Evolutionary conservation across 2,888 invertebrate genomes (phyloP).

Genomic region (Aporophyla lueneburgensis): DNA sequence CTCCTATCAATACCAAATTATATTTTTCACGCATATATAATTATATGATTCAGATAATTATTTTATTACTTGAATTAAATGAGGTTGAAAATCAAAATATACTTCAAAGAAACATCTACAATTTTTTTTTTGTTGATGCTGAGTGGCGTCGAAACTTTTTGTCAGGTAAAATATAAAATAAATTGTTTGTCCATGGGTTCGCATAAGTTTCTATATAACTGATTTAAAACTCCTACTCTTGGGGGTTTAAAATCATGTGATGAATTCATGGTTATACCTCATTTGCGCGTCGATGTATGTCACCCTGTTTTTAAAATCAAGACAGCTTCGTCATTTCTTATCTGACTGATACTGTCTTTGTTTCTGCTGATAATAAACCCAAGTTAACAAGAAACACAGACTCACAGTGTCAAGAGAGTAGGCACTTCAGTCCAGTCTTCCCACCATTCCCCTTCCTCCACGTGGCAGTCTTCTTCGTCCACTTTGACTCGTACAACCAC

Average conservation of each 20-base stretch:
- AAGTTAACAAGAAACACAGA: constrained; percentile 24
- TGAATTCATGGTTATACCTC: too few relatives aligned
- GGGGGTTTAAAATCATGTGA: too few relatives aligned
- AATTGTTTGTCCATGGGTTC: too few relatives aligned
- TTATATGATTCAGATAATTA: neutral
- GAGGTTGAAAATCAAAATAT: neutral
- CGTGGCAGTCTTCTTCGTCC: constrained; percentile 92
- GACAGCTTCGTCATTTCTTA: neutral
- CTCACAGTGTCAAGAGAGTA: constrained; percentile 86
- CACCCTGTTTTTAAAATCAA: neutral
- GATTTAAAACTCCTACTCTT: too few relatives aligned
- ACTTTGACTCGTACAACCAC: constrained; percentile 92
- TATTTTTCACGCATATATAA: too few relatives aligned
- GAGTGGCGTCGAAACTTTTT: too few relatives aligned
- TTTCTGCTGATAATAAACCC: neutral
- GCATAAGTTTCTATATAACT: too few relatives aligned
- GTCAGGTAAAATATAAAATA: too few relatives aligned
- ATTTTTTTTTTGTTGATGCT: too few relatives aligned
- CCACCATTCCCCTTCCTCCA: constrained; percentile 84
- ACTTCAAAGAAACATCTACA: too few relatives aligned
- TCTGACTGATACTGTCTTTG: neutral
- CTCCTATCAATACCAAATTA: neutral
- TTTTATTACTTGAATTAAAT: neutral
- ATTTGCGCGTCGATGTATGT: too few relatives aligned
- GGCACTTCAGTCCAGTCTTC: constrained; percentile 83